Base-by-base conservation (phyloP, 2,888 invertebrate genomes). In the Catocala fraxini region DNA sequence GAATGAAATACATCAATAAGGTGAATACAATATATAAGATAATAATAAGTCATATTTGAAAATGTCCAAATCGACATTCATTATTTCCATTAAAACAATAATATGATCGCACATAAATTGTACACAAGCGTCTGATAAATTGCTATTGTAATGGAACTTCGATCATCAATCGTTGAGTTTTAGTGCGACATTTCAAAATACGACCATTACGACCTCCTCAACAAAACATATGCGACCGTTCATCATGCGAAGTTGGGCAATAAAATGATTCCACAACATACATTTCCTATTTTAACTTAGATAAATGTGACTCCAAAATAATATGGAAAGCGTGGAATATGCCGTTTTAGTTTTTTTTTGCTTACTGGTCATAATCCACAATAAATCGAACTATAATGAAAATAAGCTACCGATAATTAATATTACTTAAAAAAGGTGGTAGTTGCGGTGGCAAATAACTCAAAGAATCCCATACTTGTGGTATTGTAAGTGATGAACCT, bases 391-490 rank as follows among this genome's bases (percentile, higher is more conserved):
- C 53, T 39, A 49, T 9, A 11, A 41, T 42, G 6, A 15, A 46
- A 42, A 5, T 7, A 4, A 39, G 35, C 42, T 63, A 74, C 12
- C 56, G 49, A 66, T 77, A 77, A 25, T 15, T 70, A 11, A 81
- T 61, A 64, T 83, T 70, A 65, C 65, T 72, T 39, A 91, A 76
- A 75, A 91, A 91, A 7, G 71, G 57, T 6, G 92, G 92, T 34
- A 92, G 72, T 63, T 91, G 92, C 0, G 85, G 90, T 2, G 89
- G 89, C 51, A 91, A 70, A 67, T 67, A 83, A 15, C 81, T 75
- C 42, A 91, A 73, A 9, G 88, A 84, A 72, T 89, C 82, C 55
- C 52, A 65, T 11, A 39, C 15, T 43, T 42, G 34, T 46, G 7
- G 9, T 3, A 35, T 41, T 12, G 52, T 49, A 42, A 3, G 4